Base-by-base conservation (phyloP, 2,888 invertebrate genomes). In the Synanthedon tipuliformis region DNA sequence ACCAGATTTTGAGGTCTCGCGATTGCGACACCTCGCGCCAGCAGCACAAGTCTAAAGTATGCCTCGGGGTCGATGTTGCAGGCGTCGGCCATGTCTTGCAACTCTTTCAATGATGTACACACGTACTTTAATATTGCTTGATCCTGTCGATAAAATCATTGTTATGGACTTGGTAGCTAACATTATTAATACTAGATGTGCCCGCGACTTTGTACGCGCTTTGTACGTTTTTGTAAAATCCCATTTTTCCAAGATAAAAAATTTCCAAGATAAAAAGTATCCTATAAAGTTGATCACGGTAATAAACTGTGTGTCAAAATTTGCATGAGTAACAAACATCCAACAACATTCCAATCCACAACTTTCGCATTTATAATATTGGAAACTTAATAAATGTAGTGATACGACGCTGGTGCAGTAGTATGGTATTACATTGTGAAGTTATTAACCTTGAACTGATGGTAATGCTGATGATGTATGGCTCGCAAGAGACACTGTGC, bases 1-100 rank as follows among this genome's bases (percentile, higher is more conserved):
- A 88, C 82, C 18, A 98, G 89, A 72, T 96, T 94, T 52, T 92
- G 89, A 0, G 98, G 96, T 10, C 97, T 89, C 0, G 94, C 89
- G 11, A 95, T 92, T 10, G 97, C 96, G 50, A 98, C 94, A 45
- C 94, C 93, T 49, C 97, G 89, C 0, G 95, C 94, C 12, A 95
- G 91, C 53, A 96, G 82, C 45, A 97, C 92, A 27, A 97, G 89
- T 2, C 96, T 90, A 81, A 96, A 96, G 78, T 93, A 97, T 53
- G 94, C 94, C 73, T 98, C 97, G 0, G 97, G 95, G 78, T 97
- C 96, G 59, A 95, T 91, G 66, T 92, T 91, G 56, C 89, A 89
- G 0, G 91, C 87, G 61, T 93, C 92, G 3, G 89, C 83, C 0
- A 81, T 81, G 55, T 90, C 88, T 50, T 90, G 89, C 71, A 94